These are phyloP conservation scores for Vultur gryphus DNA, from an alignment of 2,797 vertebrate genomes.

Conservation along the genomic window DNA sequence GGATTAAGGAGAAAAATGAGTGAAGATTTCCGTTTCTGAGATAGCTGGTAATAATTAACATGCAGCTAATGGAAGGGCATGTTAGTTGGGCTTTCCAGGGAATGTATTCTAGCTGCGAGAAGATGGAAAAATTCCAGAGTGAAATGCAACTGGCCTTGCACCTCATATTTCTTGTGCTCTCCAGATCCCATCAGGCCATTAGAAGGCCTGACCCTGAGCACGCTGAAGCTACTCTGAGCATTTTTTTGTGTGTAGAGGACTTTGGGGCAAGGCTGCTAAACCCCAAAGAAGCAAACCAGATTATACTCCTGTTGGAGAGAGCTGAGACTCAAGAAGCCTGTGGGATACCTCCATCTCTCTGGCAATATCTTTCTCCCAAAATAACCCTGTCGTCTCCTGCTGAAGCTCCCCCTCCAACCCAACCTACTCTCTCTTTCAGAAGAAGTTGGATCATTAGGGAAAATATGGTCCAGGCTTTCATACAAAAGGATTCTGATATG, in stretches of 20 bases:
- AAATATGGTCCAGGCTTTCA: neutral
- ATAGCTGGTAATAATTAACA: slow-evolving; percentile 61
- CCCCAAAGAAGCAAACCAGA: neutral
- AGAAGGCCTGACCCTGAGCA: neutral
- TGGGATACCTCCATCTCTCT: neutral
- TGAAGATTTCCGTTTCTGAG: slow-evolving; percentile 34
- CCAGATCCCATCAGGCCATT: slow-evolving; percentile 30
- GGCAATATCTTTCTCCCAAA: neutral
- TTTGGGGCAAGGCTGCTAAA: neutral
- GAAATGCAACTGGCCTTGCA: slow-evolving; percentile 55
- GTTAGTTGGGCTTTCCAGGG: slow-evolving; percentile 28
- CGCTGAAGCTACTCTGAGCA: neutral
- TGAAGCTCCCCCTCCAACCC: neutral
- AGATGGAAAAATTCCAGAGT: slow-evolving; percentile 49
- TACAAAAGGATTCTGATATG: neutral
- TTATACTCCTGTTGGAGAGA: neutral
- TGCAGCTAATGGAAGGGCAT: slow-evolving; percentile 24
- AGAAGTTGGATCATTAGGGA: neutral
- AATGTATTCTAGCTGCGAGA: slow-evolving; percentile 7
- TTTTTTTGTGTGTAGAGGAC: neutral
- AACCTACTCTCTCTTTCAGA: neutral
- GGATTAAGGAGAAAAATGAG: slow-evolving; percentile 39
- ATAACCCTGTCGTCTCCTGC: neutral
- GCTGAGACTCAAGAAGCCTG: neutral
- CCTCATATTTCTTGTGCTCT: slow-evolving; percentile 54